Evolutionary conservation across 1,140 invertebrate genomes (phyloP), one percentile per base, ranked within the genome.

Genomic region (Himalopsyche phryganea): DNA sequence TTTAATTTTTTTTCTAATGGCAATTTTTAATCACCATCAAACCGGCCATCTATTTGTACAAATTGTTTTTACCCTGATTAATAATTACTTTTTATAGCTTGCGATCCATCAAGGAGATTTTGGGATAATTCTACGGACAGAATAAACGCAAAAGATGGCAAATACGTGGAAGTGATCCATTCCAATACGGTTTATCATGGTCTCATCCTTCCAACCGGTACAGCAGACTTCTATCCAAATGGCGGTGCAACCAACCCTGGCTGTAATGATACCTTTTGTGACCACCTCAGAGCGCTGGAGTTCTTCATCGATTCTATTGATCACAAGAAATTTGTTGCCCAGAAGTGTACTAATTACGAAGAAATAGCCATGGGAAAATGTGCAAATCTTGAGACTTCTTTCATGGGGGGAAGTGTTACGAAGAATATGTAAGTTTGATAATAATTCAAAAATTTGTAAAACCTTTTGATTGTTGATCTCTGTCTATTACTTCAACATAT

Each of bases 191-290:
- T 81, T 17, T 38, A 68, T 32, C 70, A 82, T 18, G 85, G 81
- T 19, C 75, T 81, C 61, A 72, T 72, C 47, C 68, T 69, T 1
- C 77, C 81, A 0, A 63, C 85, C 35, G 85, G 85, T n/a, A 72
- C 84, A 64, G 72, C 80, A n/a, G 85, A 90, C 66, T 89, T 87
- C 66, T 88, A 82, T 67, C 76, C 84, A 7, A 88, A 88, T 62
- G 85, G 85, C 28, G 85, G 83, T 3, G 54, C 60, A 4, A 48
- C 60, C 3, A 85, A 88, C 64, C 80, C 81, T 9, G 85, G 85
- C 11, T 88, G 86, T 47, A 48, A 47, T 10, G 58, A 61, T 14
- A 15, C 28, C 18, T 41, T 42, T 35, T 68, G 33, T 17, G 2
- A 40, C 63, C 61, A 63, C 38, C 11, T 32, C 6, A 54, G 49